Conservation (phyloP, 2,113 vertebrate genomes). For the Microtus oregoni region DNA sequence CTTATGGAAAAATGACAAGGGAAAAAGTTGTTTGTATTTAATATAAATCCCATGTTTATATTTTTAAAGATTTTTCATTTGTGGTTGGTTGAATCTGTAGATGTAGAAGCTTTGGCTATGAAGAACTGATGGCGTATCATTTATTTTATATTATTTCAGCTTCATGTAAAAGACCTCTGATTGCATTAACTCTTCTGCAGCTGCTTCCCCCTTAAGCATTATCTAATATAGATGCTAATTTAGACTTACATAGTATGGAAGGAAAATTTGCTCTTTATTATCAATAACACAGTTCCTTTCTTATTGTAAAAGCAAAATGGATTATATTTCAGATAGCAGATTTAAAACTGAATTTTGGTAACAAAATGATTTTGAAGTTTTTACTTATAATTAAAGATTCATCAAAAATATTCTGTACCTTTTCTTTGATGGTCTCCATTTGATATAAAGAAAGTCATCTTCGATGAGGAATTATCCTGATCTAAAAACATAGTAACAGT, state of each 20-base stretch:
- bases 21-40: neutral
- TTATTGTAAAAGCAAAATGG: neutral
- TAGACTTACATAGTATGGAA: neutral
- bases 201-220: neutral
- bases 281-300: neutral
- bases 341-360: neutral
- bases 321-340: neutral
- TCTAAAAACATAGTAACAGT: neutral
- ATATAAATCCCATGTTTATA: neutral
- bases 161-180: neutral
- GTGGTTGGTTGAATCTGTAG: neutral
- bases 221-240: neutral
- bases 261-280: neutral
- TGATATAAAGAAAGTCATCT: neutral
- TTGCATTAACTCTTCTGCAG: neutral
- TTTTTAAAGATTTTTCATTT: neutral
- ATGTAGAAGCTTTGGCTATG: neutral
- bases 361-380: conserved; percentile 21
- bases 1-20: neutral
- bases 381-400: neutral
- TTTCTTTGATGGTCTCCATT: neutral
- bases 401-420: neutral
- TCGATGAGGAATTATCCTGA: too few relatives aligned
- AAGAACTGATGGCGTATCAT: neutral
- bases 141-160: conserved; percentile 34